phyloP scores from a whole-genome alignment of 2,113 vertebrate genomes.

The Varanus komodoensis region DNA sequence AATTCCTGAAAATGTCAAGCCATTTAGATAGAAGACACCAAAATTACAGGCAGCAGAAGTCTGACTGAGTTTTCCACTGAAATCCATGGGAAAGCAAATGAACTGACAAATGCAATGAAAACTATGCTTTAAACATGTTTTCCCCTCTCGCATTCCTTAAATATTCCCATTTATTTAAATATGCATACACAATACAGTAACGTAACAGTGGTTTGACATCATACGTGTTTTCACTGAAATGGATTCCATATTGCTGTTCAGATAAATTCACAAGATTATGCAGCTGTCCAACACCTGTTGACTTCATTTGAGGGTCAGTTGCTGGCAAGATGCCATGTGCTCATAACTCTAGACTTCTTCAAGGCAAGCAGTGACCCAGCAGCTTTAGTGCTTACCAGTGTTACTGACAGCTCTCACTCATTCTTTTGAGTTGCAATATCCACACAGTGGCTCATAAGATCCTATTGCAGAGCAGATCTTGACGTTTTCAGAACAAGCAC shows the following conservation, averaged over 20 bases:
- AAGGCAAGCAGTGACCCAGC: background rate
- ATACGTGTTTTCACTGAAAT: background rate
- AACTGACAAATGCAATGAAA: background rate
- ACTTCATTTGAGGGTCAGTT: background rate
- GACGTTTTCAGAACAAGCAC: constrained; percentile 32
- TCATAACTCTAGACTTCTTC: background rate
- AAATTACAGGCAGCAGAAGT: background rate
- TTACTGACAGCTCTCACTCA: background rate
- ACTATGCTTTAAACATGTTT: background rate
- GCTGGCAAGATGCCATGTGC: background rate
- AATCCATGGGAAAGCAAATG: background rate
- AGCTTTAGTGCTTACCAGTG: background rate
- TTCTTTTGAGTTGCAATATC: constrained; percentile 13
- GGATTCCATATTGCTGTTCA: background rate
- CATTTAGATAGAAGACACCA: background rate
- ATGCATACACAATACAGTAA: background rate
- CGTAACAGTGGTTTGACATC: background rate
- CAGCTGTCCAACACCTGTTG: background rate
- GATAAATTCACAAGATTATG: background rate
- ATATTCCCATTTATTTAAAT: background rate
- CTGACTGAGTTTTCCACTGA: too few relatives aligned
- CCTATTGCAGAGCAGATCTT: constrained; percentile 35
- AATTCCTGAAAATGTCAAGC: background rate
- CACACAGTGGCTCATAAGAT: constrained; percentile 34
- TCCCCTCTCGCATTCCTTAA: background rate